A percentile compares a stretch with the other conserved stretches of the same genome.
Conservation (phyloP, 2,113 vertebrate species). For the Zosterops lateralis region DNA sequence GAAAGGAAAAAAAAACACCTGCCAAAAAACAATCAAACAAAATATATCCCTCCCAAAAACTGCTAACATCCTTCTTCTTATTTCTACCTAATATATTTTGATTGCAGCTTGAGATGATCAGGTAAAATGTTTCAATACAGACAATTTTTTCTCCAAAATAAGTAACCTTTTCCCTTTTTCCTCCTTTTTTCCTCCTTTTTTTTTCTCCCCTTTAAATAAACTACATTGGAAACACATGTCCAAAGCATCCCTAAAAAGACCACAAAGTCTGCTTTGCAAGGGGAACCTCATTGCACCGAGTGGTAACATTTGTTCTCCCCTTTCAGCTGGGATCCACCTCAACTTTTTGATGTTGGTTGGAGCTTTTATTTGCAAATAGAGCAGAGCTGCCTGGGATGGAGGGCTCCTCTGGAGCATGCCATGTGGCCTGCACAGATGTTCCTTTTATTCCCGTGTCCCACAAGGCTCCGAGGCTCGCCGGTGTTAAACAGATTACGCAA, state of each 20-base stretch:
- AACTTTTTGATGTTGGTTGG: conserved; percentile 19
- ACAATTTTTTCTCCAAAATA: not conserved
- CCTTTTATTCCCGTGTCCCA: conserved; percentile 43
- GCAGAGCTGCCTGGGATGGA: not conserved
- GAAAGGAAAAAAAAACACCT: too few relatives aligned
- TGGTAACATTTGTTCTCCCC: conserved; percentile 37
- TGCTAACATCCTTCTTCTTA: not conserved
- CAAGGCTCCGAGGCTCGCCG: not conserved
- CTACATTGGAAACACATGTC: not conserved
- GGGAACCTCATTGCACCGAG: not conserved
- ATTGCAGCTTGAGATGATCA: not conserved
- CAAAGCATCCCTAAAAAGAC: not conserved
- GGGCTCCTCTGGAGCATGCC: not conserved
- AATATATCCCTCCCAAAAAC: accelerated
- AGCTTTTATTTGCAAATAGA: conserved; percentile 41
- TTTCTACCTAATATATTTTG: not conserved
- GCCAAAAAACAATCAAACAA: not conserved
- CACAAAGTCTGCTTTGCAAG: not conserved
- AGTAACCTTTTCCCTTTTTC: not conserved
- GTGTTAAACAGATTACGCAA: conserved; percentile 65
- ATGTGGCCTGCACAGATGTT: conserved; percentile 33
- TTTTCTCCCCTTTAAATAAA: not conserved
- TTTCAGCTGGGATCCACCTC: conserved; percentile 31
- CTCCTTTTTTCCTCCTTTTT: not conserved
- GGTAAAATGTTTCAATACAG: not conserved